A percentile compares a stretch with the other conserved stretches of the same genome.
phyloP scores from a whole-genome alignment of 2,797 vertebrate genomes.

The Urophycis tenuis region DNA sequence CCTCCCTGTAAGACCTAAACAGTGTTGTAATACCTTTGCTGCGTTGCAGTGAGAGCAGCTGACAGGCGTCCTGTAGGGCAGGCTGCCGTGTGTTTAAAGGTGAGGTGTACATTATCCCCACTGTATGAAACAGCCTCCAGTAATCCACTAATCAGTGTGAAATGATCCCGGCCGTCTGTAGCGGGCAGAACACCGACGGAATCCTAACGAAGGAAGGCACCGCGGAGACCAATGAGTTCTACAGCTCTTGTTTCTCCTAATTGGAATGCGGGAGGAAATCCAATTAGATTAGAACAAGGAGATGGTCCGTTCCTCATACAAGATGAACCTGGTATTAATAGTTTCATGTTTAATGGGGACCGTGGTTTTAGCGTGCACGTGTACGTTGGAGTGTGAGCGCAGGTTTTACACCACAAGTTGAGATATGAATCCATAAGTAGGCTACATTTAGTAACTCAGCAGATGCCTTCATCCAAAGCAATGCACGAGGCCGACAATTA shows the following conservation, averaged over 20 bases:
- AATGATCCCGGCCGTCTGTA: background rate
- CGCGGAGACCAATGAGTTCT: background rate
- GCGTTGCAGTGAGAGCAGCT: too few relatives aligned
- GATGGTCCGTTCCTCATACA: background rate
- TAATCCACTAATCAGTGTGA: background rate
- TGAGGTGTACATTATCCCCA: too few relatives aligned
- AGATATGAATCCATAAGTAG: background rate
- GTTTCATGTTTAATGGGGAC: background rate
- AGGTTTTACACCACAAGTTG: background rate
- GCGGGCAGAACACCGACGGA: background rate
- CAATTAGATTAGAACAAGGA: background rate
- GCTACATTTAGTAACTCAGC: background rate
- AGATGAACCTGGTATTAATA: background rate
- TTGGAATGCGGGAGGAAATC: background rate
- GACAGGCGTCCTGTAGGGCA: too few relatives aligned
- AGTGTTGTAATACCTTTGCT: background rate
- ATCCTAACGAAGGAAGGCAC: background rate
- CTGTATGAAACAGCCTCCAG: too few relatives aligned
- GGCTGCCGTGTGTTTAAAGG: too few relatives aligned
- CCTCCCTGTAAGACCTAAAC: background rate
- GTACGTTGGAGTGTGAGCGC: too few relatives aligned
- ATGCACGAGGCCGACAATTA: background rate
- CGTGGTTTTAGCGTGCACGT: too few relatives aligned
- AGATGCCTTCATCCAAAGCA: background rate
- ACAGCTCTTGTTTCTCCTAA: background rate